Evolutionary conservation across 1,140 invertebrate genomes (phyloP).

Genomic region (Rhynchophorus ferrugineus): DNA sequence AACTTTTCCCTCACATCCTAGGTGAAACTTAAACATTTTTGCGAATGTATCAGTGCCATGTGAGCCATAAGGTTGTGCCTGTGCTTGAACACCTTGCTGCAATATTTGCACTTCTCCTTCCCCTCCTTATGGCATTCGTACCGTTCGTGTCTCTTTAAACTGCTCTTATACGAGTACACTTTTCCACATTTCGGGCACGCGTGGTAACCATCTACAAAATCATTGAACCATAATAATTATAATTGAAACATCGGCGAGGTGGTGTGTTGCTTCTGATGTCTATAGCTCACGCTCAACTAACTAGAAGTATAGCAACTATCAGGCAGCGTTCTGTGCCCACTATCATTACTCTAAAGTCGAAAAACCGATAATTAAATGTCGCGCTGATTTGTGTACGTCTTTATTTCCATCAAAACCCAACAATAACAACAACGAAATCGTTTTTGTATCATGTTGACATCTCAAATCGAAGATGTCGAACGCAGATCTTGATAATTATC

Average conservation of each 20-base stretch:
- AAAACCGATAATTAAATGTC: no score
- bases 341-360: no score
- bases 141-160: conserved; percentile 42
- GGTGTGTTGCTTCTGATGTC: background rate
- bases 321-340: no score
- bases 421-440: no score
- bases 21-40: no score
- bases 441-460: no score
- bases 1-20: no score
- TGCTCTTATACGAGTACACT: conserved; percentile 36
- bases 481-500: no score
- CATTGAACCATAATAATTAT: background rate
- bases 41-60: conserved; percentile 30
- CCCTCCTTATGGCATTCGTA: conserved; percentile 49
- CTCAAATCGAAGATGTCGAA: no score
- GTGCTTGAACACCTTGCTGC: conserved; percentile 29
- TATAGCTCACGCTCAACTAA: background rate
- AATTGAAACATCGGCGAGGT: background rate
- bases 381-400: no score
- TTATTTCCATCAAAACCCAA: no score
- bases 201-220: background rate
- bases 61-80: conserved; percentile 31
- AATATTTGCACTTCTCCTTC: conserved; percentile 42
- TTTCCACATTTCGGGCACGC: conserved; percentile 22
- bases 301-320: no score